phyloP scores from a whole-genome alignment of 2,888 invertebrate species.

The Hesperia comma region DNA sequence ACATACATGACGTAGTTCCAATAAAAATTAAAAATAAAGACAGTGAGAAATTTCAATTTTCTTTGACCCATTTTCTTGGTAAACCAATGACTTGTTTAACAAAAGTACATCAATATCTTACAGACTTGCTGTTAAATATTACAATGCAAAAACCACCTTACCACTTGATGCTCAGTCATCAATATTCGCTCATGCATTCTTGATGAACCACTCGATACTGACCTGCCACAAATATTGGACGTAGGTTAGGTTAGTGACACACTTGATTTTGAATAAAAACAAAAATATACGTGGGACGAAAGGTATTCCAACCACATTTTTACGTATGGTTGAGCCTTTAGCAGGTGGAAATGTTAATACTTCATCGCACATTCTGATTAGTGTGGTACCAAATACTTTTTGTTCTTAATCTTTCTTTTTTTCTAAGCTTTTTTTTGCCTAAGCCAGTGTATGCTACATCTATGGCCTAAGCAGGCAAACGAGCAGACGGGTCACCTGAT shows the following conservation, averaged over 20 bases:
- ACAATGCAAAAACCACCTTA: conserved; percentile 3
- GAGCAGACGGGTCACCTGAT: too few species aligned
- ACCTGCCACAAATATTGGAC: conserved; percentile 9
- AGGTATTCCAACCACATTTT: conserved; percentile 5
- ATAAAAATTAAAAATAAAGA: too few species aligned
- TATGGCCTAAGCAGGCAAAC: too few species aligned
- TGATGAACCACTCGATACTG: conserved; percentile 3
- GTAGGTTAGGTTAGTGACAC: conserved; percentile 5
- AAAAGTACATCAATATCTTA: too few species aligned
- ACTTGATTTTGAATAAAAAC: background rate
- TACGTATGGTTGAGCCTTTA: background rate
- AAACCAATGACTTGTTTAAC: too few species aligned
- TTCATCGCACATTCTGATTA: background rate
- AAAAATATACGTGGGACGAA: background rate
- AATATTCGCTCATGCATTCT: conserved; percentile 2
- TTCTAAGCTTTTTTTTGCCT: too few species aligned
- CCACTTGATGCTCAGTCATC: background rate
- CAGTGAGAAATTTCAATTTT: too few species aligned
- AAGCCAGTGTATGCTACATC: too few species aligned
- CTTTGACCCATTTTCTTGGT: too few species aligned
- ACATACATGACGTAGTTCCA: too few species aligned
- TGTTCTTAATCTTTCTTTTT: too few species aligned
- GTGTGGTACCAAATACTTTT: background rate
- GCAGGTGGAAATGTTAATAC: conserved; percentile 3
- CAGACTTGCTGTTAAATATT: background rate